Evolutionary conservation across 2,888 invertebrate species (phyloP), one percentile per base, ranked within the genome.

Genomic region (Agrilus biguttatus): DNA sequence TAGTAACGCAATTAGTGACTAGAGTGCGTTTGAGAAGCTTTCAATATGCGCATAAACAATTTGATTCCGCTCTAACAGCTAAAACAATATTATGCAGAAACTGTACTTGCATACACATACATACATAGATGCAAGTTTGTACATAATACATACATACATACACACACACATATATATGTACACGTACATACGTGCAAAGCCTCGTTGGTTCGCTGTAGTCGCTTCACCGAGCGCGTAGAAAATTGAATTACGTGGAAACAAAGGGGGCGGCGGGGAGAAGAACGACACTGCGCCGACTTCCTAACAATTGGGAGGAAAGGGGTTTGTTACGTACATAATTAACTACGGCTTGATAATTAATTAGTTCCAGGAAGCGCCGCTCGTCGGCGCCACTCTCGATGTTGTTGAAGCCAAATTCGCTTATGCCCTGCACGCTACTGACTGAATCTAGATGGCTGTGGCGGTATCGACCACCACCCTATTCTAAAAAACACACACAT

Each of bases 311-410:
- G 43, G 49, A 47, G 46, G 55, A 52, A 54, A 50, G 56, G 60
- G 56, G 55, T 59, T 58, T 55, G 60, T 61, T 59, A 61, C 59
- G 60, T 53, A 55, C 57, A 62, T 64, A 64, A 64, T 64, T 64
- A 63, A 63, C 63, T 62, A 55, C 59, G 61, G 60, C 62, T 62
- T 61, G 61, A 63, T 63, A 63, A 64, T 63, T 64, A 64, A 63
- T 63, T 63, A 64, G 64, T 63, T 63, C 60, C 61, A 62, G 60
- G 59, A 57, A 61, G 59, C 58, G 54, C 60, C 59, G 62, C 55
- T 60, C 56, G 59, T 57, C 55, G 58, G 52, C 58, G 55, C 57
- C 52, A 52, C 55, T 51, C 51, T 49, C 48, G 44, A 45, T 49
- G 44, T 38, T 43, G 41, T 51, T 51, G 51, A 49, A 54, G 42